Conservation (phyloP, 2,888 invertebrate genomes). For the Chalcosyrphus nemorum region DNA sequence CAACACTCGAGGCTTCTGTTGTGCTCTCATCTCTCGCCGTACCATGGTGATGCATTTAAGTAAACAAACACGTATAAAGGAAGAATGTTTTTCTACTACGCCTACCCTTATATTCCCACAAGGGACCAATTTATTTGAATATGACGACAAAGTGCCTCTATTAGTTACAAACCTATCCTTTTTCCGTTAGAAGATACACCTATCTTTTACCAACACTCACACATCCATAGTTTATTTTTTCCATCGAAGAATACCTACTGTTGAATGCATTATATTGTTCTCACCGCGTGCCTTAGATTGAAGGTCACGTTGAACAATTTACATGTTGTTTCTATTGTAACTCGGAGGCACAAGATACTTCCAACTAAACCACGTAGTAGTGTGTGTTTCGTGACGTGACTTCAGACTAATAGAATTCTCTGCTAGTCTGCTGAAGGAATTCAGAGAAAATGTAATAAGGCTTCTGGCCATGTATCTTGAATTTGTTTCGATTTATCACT, state of each 20-base stretch:
- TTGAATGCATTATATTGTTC: background rate
- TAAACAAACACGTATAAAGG: background rate
- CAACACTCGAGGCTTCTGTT: too few species aligned
- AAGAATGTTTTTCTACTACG: background rate
- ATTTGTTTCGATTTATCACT: too few species aligned
- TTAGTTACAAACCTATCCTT: background rate
- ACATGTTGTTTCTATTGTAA: background rate
- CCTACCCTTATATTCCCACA: background rate
- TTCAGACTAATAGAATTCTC: background rate
- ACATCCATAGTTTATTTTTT: too few species aligned
- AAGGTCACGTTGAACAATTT: background rate
- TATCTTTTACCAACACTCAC: too few species aligned
- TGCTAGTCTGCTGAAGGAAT: too few species aligned
- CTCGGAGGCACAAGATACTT: background rate
- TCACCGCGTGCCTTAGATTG: background rate
- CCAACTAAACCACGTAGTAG: background rate
- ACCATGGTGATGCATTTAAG: background rate
- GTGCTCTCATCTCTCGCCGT: background rate
- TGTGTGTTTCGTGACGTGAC: background rate
- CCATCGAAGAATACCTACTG: background rate
- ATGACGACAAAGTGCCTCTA: background rate
- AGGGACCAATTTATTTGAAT: background rate
- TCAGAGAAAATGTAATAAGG: too few species aligned
- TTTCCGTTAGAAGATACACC: too few species aligned
- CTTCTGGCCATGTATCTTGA: too few species aligned